Conservation (phyloP, 2,888 invertebrate species). For the Odontomyia ornata region DNA sequence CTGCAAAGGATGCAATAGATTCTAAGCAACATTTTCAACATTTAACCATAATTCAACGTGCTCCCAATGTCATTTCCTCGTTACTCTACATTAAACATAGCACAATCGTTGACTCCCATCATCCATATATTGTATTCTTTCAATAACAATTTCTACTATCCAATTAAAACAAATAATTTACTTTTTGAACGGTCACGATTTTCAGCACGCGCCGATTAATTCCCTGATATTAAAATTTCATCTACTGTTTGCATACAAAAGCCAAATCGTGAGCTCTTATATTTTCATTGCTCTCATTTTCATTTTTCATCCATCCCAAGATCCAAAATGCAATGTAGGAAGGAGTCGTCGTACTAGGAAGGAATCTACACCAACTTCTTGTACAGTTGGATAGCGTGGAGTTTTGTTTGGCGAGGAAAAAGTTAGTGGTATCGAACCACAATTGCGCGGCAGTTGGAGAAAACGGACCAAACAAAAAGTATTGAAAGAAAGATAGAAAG, state of each 20-base stretch:
- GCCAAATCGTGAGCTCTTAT: slow-evolving; percentile 43
- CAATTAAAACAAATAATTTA: slow-evolving; percentile 49
- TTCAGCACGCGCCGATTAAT: slow-evolving; percentile 54
- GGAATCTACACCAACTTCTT: background rate
- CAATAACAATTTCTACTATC: slow-evolving; percentile 44
- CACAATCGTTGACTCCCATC: background rate
- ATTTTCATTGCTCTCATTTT: slow-evolving; percentile 27
- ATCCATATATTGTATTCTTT: slow-evolving; percentile 24
- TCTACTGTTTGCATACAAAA: slow-evolving; percentile 48
- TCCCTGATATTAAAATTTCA: slow-evolving; percentile 52
- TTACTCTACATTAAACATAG: too few species aligned
- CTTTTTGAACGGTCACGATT: slow-evolving; percentile 52
- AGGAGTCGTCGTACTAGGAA: too few species aligned
- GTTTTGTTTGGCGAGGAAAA: background rate
- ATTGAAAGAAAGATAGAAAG: background rate
- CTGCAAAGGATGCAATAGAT: too few species aligned
- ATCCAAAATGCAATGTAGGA: background rate
- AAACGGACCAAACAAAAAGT: background rate
- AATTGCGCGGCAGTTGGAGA: background rate
- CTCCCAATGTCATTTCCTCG: too few species aligned
- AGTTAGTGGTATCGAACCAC: background rate
- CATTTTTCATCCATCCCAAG: background rate
- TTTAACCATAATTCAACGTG: too few species aligned
- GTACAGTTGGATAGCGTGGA: background rate
- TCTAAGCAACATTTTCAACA: too few species aligned